Base-by-base conservation (phyloP, 2,888 invertebrate species). In the Furcula furcula region DNA sequence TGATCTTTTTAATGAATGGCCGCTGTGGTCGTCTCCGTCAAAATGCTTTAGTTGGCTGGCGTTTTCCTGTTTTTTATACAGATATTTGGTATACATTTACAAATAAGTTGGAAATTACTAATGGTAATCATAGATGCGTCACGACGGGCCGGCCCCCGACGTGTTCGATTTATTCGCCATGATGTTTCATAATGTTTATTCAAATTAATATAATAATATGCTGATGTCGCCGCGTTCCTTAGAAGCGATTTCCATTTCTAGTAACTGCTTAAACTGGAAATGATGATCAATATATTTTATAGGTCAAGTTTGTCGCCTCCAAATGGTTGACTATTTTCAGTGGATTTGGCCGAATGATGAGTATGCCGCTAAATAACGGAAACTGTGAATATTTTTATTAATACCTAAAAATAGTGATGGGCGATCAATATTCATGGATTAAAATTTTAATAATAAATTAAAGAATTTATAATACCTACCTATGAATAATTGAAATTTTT, bases 141-240 rank as follows among this genome's bases (percentile, higher is more conserved):
- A 46, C 31, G 33, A n/a, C 29, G 43, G 48, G 34, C 42, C 45
- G 48, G 30, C 29, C 40, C 48, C 41, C 19, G 38, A 22, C 29
- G 11, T 12, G 19, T 11, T 27, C 30, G 27, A 31, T 18, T 34
- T 26, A 43, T 40, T 36, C 34, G 34, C n/a, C 12, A 25, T 11
- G 20, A 38, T 34, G 39, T 19, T 32, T 38, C 33, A 36, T 30
- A 20, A 36, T 26, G 15, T 9, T 47, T 34, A 44, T 51, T 44
- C 34, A 36, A 35, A 44, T 47, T 40, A 30, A n/a, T n/a, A n/a
- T n/a, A n/a, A n/a, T n/a, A 32, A 41, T 28, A 22, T 31, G 38
- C 21, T 45, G 22, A 12, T 21, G 31, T 34, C 32, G 9, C 10
- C 27, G 23, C 11, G 7, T 9, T 20, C 20, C 6, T 4, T n/a